These are phyloP conservation scores for Lamellibrachia columna DNA, from an alignment of 2,888 invertebrate species.

Conservation along the genomic window DNA sequence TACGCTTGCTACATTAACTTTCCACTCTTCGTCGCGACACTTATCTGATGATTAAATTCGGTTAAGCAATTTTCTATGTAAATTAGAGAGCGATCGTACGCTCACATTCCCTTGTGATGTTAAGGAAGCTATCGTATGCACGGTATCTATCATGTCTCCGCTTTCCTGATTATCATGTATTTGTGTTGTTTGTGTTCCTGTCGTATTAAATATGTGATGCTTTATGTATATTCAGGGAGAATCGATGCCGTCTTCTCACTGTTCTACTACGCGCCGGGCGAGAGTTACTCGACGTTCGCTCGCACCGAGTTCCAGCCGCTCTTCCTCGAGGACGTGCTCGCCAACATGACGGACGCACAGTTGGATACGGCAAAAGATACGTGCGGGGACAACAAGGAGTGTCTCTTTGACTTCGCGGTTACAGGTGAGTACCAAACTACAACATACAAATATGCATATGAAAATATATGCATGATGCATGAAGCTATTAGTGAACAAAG, in stretches of 20 bases:
- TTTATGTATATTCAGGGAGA: background rate
- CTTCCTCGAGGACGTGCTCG: background rate
- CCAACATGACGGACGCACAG: background rate
- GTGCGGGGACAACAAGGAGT: slow-evolving; percentile 21
- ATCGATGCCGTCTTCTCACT: background rate
- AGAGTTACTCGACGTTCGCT: background rate
- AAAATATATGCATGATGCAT: background rate
- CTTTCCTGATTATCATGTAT: background rate
- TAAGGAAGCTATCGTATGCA: background rate
- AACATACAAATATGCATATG: background rate
- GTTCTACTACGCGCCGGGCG: background rate
- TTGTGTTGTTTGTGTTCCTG: background rate
- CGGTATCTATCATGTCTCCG: background rate
- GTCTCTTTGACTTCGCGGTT: slow-evolving; percentile 21
- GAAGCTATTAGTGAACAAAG: background rate
- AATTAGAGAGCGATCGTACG: too few relatives aligned
- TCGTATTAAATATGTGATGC: background rate
- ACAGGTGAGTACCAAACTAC: background rate
- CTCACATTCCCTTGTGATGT: too few relatives aligned
- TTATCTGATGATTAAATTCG: too few relatives aligned
- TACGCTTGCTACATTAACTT: too few relatives aligned
- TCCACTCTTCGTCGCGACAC: too few relatives aligned
- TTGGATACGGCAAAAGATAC: background rate
- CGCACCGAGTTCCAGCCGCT: background rate
- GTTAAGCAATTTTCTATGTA: too few relatives aligned